Evolutionary conservation across 2,797 vertebrate species (phyloP).

Genomic region (Loris lydekkerianus): DNA sequence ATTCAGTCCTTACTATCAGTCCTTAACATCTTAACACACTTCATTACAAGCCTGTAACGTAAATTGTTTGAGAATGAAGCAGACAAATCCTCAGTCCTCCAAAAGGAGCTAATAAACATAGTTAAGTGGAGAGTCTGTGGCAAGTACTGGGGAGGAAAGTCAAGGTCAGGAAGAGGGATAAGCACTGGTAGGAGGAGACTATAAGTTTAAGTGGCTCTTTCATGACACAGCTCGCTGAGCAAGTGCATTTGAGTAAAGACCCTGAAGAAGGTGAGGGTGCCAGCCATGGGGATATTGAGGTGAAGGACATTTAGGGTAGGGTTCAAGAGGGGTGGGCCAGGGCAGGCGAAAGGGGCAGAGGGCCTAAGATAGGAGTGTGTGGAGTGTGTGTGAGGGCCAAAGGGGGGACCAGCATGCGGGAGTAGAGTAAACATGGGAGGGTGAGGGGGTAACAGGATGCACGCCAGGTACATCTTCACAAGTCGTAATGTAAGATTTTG

Average conservation of each 20-base stretch:
- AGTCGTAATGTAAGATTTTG: not conserved
- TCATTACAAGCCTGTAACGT: not conserved
- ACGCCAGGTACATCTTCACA: not conserved
- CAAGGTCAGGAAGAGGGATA: not conserved
- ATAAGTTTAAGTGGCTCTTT: not conserved
- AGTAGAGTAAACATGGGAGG: not conserved
- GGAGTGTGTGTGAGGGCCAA: not conserved
- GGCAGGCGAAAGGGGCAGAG: not conserved
- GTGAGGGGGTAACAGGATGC: rapidly evolving
- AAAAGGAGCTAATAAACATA: not conserved
- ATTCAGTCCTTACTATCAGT: not conserved
- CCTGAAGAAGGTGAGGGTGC: not conserved
- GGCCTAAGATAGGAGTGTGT: not conserved
- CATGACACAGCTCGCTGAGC: not conserved
- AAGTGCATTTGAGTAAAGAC: constrained; percentile 3
- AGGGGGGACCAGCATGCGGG: not conserved
- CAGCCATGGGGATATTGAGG: not conserved
- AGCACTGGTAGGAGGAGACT: not conserved
- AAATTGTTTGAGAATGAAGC: not conserved
- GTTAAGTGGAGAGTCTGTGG: not conserved
- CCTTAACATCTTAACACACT: too few species aligned
- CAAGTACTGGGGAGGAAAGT: not conserved
- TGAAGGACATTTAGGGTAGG: not conserved
- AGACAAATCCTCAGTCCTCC: not conserved
- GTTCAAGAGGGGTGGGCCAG: too few species aligned